Evolutionary conservation across 2,888 invertebrate genomes (phyloP), one percentile per base, ranked within the genome.

Genomic region (Helobdella robusta): DNA sequence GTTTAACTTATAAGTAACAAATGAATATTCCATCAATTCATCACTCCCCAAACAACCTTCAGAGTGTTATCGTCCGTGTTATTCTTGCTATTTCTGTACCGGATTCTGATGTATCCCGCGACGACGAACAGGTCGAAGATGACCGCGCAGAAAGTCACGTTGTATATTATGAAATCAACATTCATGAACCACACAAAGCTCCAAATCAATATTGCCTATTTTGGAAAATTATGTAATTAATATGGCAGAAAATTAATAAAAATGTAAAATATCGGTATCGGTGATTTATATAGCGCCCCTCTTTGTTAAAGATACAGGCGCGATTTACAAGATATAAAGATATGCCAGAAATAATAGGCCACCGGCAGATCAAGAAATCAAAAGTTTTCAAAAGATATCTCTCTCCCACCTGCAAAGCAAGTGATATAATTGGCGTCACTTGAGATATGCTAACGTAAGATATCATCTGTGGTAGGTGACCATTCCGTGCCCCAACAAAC

Each of bases 151-250:
- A 68, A 68, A 52, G 67, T 59, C n/a, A 67, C 28, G 40, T 62
- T 67, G 60, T 68, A 67, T 34, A 67, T 61, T 20, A 68, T 34
- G 25, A n/a, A 20, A 34, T 59, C 65, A 3, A 68, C 50, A 28
- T 65, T 65, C 20, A 62, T 46, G 11, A 40, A 23, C 64, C 64
- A 64, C 30, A 66, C 30, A 32, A 56, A 64, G 25, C 35, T 15
- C 40, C 63, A n/a, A 2, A 50, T 40, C 34, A 62, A 8, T 4
- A 15, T 18, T 34, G 50, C 48, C 48, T 48, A 25, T 25, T 23
- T 1, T 48, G 20, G 6, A 48, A 11, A 23, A 15, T 4, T 2
- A 4, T 5, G 8, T 8, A 2, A 5, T 8, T 20, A 48, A 2
- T 48, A n/a, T n/a, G n/a, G n/a, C n/a, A n/a, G n/a, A n/a, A n/a